Percentiles rank a stretch among this genome's conserved stretches.
phyloP scores from a whole-genome alignment of 2,888 invertebrate genomes.

The Spodoptera littoralis region DNA sequence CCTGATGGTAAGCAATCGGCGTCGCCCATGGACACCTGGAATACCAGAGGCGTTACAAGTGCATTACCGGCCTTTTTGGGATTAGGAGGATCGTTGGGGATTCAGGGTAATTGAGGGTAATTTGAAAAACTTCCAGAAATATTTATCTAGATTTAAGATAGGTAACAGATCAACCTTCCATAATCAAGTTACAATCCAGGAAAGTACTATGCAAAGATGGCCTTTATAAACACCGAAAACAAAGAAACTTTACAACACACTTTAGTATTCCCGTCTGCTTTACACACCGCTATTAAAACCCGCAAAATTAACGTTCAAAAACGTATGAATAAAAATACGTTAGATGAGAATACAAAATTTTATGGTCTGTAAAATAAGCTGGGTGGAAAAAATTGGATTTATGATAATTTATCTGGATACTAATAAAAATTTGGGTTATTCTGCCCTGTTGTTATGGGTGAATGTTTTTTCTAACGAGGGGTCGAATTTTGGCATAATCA shows the following conservation, averaged over 20 bases:
- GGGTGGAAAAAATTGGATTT: constrained; percentile 58
- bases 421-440: constrained; percentile 54
- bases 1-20: too few species aligned
- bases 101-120: too few species aligned
- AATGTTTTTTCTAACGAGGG: constrained; percentile 42
- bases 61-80: too few species aligned
- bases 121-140: too few species aligned
- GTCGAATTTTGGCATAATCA: constrained; percentile 28
- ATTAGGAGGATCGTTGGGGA: too few species aligned
- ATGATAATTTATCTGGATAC: constrained; percentile 55
- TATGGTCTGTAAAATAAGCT: constrained; percentile 62
- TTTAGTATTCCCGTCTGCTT: constrained; percentile 41
- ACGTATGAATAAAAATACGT: constrained; percentile 61
- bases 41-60: too few species aligned
- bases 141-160: too few species aligned
- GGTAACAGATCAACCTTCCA: too few species aligned
- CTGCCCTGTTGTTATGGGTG: constrained; percentile 46
- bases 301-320: constrained; percentile 59
- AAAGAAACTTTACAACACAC: constrained; percentile 46
- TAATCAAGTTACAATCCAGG: too few species aligned
- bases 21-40: too few species aligned
- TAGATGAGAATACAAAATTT: constrained; percentile 60
- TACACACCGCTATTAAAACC: constrained; percentile 50
- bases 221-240: constrained; percentile 21
- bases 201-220: too few species aligned